Percentiles rank a stretch among this genome's conserved stretches.
phyloP scores from a whole-genome alignment of 2,797 vertebrate species.

The Phoebastria nigripes region DNA sequence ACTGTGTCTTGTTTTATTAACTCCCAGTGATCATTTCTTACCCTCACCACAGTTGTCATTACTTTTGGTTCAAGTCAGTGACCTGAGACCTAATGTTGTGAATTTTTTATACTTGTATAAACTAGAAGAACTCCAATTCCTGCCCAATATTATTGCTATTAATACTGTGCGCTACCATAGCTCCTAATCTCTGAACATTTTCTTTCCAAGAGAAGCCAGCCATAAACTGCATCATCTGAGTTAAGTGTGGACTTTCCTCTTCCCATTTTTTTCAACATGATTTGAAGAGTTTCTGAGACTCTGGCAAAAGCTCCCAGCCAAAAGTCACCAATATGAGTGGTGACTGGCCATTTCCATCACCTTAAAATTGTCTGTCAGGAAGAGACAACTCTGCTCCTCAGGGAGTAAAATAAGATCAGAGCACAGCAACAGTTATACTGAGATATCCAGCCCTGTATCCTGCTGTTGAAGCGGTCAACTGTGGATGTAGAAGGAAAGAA shows the following conservation, averaged over 20 bases:
- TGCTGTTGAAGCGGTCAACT: fast-evolving
- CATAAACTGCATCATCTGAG: not conserved
- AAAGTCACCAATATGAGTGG: not conserved
- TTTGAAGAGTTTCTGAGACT: not conserved
- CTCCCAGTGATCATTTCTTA: not conserved
- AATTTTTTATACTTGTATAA: not conserved
- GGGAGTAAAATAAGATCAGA: not conserved
- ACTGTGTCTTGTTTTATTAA: not conserved
- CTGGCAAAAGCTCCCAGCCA: not conserved
- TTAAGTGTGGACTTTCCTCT: not conserved
- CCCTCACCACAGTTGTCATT: not conserved
- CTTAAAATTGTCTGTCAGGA: not conserved
- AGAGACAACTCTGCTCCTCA: not conserved
- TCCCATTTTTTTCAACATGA: not conserved
- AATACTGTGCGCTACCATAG: not conserved
- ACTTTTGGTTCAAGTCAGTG: not conserved
- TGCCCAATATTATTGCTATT: not conserved
- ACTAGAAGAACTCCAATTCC: not conserved
- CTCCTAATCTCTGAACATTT: not conserved
- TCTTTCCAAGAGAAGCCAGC: not conserved
- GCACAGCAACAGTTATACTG: not conserved
- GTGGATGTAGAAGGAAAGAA: not conserved
- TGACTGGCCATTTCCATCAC: not conserved
- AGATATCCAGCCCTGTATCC: not conserved
- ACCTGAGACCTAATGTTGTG: not conserved